Evolutionary conservation across 2,113 vertebrate genomes (phyloP).

Genomic region (Lanius ludovicianus): DNA sequence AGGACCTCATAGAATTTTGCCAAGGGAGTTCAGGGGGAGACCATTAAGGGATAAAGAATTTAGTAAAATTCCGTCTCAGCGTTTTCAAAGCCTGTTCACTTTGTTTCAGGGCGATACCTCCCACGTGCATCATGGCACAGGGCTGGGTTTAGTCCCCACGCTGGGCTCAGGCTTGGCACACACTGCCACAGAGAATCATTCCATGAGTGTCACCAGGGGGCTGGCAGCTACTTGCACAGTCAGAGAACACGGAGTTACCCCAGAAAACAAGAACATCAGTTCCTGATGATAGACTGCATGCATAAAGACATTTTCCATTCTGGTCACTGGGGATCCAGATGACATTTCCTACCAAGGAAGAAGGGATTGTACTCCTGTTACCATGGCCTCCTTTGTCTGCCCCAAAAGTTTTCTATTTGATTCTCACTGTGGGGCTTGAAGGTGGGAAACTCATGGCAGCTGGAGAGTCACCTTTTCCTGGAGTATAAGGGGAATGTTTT

Average conservation of each 20-base stretch:
- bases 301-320: neutral
- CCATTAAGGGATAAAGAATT: neutral
- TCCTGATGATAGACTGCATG: neutral
- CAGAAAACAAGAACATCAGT: neutral
- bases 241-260: neutral
- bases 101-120: neutral
- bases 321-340: neutral
- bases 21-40: neutral
- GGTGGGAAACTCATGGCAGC: neutral
- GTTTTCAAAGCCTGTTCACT: neutral
- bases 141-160: neutral
- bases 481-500: neutral
- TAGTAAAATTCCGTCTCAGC: neutral
- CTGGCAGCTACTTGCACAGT: neutral
- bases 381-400: neutral
- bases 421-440: neutral
- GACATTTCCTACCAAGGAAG: neutral
- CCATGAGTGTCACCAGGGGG: neutral
- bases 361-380: neutral
- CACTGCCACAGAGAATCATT: neutral
- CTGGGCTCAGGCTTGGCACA: neutral
- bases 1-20: neutral
- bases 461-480: neutral
- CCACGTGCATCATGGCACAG: accelerated
- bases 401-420: neutral